Evolutionary conservation across 2,888 invertebrate genomes (phyloP).

Genomic region (Boloria selene): DNA sequence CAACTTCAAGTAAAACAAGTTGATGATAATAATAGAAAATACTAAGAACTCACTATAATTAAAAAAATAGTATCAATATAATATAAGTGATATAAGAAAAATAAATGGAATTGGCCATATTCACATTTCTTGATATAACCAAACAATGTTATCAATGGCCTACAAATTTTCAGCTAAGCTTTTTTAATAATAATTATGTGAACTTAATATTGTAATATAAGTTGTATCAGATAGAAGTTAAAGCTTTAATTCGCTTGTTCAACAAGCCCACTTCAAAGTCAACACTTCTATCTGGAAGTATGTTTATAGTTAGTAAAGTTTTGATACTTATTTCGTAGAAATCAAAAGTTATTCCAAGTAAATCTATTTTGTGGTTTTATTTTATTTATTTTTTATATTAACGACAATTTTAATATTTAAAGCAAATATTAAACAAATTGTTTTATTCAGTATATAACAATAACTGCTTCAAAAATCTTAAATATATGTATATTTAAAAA

Average conservation of each 20-base stretch:
- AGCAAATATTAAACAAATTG: too few species aligned
- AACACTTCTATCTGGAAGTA: constrained; percentile 11
- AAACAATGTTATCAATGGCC: constrained; percentile 5
- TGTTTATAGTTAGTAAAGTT: constrained; percentile 6
- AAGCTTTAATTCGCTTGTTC: constrained; percentile 33
- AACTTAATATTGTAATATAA: constrained; percentile 3
- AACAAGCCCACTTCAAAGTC: constrained; percentile 25
- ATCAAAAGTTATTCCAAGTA: too few species aligned
- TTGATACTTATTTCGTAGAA: neutral
- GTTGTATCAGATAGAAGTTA: constrained; percentile 18
- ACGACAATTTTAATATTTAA: too few species aligned
- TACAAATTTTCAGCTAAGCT: neutral
- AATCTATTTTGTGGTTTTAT: too few species aligned
- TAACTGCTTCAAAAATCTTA: neutral
- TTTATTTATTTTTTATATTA: too few species aligned
- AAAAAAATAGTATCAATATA: too few species aligned
- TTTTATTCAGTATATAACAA: neutral
- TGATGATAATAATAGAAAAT: too few species aligned
- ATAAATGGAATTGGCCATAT: too few species aligned
- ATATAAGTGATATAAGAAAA: too few species aligned
- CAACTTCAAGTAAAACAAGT: too few species aligned
- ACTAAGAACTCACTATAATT: too few species aligned
- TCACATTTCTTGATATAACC: too few species aligned
- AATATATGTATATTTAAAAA: neutral
- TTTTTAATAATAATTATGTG: neutral